Evolutionary conservation across 2,797 vertebrate species (phyloP), one percentile per base, ranked within the genome.

Genomic region (Lindbergichthys nudifrons): DNA sequence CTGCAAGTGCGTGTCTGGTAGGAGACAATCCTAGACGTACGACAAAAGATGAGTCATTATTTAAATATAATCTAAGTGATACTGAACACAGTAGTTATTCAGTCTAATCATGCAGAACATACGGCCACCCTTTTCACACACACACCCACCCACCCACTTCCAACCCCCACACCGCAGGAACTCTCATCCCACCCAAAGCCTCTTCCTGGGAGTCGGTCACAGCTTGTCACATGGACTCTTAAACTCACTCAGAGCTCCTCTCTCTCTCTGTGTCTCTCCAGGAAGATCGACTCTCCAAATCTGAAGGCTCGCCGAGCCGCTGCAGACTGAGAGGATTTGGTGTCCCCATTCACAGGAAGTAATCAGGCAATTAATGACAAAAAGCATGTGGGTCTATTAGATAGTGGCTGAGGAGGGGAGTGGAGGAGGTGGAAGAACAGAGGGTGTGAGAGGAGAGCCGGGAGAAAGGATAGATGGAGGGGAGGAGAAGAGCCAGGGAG

Each of bases 321-420:
- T 64, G 73, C 59, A 81, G 89, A 92, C 91, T 88, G 90, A 93
- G 89, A 87, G 91, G 94, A 94, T 94, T 94, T 94, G 91, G 88
- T 90, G 84, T 92, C 84, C 82, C 91, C 89, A 92, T 94, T 95
- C 93, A 93, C 70, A 80, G 79, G 79, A 89, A 84, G 90, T 93
- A 92, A 93, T 94, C 94, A 91, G 90, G 92, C 93, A 94, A 94
- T 94, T 95, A 94, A 95, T 94, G 90, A 94, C 92, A 91, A 91
- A 93, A 93, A 88, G 87, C 91, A 84, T 87, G 84, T 89, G 90
- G 87, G 89, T 90, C 87, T 90, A 92, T 93, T 93, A 91, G 92
- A 94, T 88, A 91, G 84, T 67, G 71, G 80, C 81, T 58, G 79
- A 78, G 76, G 71, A 80, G 62, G 56, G 52, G 70, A 56, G 61